Evolutionary conservation across 2,797 vertebrate species (phyloP).

Genomic region (Catharus ustulatus): DNA sequence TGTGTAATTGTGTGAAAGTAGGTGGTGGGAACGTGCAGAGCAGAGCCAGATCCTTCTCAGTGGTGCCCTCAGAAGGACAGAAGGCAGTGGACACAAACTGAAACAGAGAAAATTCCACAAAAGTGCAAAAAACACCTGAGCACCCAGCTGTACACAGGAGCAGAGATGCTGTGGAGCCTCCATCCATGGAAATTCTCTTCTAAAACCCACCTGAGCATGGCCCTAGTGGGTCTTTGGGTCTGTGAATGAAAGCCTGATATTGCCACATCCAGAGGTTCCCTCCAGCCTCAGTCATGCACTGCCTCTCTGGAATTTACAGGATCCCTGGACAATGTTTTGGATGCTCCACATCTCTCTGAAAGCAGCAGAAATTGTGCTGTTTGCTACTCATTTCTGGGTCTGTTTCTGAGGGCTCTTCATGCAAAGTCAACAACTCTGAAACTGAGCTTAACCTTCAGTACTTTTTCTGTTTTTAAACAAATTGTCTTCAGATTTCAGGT

Average conservation of each 20-base stretch:
- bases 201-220: rapidly evolving
- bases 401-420: not conserved
- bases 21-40: not conserved
- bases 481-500: not conserved
- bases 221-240: too few relatives aligned
- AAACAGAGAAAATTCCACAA: not conserved
- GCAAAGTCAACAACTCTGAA: not conserved
- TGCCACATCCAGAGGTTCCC: not conserved
- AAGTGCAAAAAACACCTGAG: not conserved
- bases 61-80: not conserved
- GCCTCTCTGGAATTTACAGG: not conserved
- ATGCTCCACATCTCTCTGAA: not conserved
- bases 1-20: not conserved
- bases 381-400: not conserved
- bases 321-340: not conserved
- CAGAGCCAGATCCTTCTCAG: not conserved
- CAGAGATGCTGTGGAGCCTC: not conserved
- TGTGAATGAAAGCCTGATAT: not conserved
- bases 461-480: not conserved
- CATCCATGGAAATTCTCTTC: rapidly evolving
- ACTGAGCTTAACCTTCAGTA: not conserved
- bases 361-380: not conserved
- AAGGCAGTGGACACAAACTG: not conserved
- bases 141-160: rapidly evolving
- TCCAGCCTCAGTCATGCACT: rapidly evolving